A percentile compares a stretch with the other conserved stretches of the same genome.
Evolutionary conservation across 2,888 invertebrate genomes (phyloP).

Genomic region (Rhagium mordax): DNA sequence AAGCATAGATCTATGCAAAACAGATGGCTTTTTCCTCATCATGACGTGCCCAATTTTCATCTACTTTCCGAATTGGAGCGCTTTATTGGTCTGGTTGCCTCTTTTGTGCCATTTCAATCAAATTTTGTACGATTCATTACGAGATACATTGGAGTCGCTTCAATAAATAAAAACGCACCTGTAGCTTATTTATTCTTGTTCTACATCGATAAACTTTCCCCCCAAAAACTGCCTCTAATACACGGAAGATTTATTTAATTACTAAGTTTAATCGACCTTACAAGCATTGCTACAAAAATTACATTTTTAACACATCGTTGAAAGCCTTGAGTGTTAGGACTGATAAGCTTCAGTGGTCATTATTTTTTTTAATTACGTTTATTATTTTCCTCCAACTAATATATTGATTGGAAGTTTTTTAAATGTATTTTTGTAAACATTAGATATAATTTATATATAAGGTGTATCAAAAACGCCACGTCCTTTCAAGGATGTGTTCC

Average conservation of each 20-base stretch:
- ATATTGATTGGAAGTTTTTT: slow-evolving; percentile 2
- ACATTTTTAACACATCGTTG: slow-evolving; percentile 27
- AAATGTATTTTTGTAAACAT: neutral
- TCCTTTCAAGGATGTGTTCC: no score
- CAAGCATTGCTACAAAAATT: neutral
- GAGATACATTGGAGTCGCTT: no score
- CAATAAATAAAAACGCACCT: no score
- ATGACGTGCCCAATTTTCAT: no score
- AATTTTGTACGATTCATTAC: no score
- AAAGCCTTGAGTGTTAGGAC: slow-evolving; percentile 22
- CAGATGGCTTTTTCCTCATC: no score
- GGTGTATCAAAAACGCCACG: no score
- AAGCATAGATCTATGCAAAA: no score
- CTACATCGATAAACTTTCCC: neutral
- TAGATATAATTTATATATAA: neutral
- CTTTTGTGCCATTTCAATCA: no score
- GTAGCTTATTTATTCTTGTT: no score
- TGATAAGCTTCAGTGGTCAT: neutral
- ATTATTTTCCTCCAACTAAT: slow-evolving; percentile 10
- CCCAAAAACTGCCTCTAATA: slow-evolving; percentile 4
- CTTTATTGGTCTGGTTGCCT: no score
- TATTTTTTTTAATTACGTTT: neutral
- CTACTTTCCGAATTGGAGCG: no score
- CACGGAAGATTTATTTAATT: slow-evolving; percentile 21
- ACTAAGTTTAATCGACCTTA: slow-evolving; percentile 16